Percentiles rank a stretch among this genome's conserved stretches.
phyloP scores from a whole-genome alignment of 1,140 invertebrate genomes.

The Agrilus planipennis region DNA sequence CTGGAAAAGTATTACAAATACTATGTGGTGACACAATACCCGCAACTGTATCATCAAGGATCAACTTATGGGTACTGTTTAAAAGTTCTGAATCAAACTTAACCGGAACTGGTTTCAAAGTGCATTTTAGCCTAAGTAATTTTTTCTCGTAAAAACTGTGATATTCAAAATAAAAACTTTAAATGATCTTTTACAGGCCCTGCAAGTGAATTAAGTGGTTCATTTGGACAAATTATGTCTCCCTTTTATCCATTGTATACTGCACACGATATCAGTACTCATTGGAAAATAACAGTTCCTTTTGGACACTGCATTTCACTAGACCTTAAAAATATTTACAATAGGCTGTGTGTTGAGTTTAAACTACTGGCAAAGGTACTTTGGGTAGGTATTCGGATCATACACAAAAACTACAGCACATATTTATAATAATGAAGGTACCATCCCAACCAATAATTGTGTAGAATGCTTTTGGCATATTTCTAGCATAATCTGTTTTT shows the following conservation, averaged over 20 bases:
- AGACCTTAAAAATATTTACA: constrained; percentile 39
- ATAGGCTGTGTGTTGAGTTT: too few relatives aligned
- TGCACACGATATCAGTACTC: constrained; percentile 35
- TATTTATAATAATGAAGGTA: too few relatives aligned
- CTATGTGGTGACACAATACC: constrained; percentile 59
- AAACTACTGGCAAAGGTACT: too few relatives aligned
- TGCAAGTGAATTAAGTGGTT: constrained; percentile 47
- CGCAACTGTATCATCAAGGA: constrained; percentile 38
- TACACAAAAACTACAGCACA: too few relatives aligned
- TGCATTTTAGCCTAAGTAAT: too few relatives aligned
- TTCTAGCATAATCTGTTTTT: too few relatives aligned
- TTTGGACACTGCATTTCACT: constrained; percentile 41
- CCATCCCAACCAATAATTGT: too few relatives aligned
- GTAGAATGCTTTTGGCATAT: too few relatives aligned
- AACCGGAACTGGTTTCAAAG: too few relatives aligned
- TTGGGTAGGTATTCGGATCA: too few relatives aligned
- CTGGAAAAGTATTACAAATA: constrained; percentile 53
- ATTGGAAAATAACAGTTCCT: constrained; percentile 58
- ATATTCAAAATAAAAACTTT: too few relatives aligned
- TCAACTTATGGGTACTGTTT: constrained; percentile 72
- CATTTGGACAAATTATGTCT: constrained; percentile 56
- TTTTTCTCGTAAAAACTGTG: too few relatives aligned
- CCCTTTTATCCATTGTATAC: constrained; percentile 61
- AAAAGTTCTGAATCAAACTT: constrained; percentile 40
- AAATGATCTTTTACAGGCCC: constrained; percentile 40